Conservation (phyloP, 2,113 vertebrate genomes). For the Murina feae region DNA sequence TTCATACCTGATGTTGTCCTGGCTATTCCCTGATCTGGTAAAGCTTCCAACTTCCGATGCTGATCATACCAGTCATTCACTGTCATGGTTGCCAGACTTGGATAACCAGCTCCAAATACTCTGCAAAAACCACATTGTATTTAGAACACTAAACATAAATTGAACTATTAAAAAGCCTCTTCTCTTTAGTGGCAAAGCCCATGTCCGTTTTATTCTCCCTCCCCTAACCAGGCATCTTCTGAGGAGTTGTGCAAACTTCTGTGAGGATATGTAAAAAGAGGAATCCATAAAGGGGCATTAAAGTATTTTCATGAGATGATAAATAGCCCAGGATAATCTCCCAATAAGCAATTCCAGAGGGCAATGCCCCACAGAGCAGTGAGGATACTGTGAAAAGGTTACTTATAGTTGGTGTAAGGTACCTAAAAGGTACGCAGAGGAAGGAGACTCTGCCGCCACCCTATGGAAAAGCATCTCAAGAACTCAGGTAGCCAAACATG, state of each 20-base stretch:
- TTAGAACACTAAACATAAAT: conserved; percentile 46
- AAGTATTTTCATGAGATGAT: not conserved
- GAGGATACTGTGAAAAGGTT: not conserved
- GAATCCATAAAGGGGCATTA: not conserved
- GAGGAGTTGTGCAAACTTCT: not conserved
- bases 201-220: not conserved
- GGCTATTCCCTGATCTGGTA: conserved; percentile 84
- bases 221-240: not conserved
- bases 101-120: conserved; percentile 94
- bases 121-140: conserved; percentile 74
- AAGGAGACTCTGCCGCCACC: not conserved
- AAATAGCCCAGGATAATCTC: not conserved
- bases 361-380: not conserved
- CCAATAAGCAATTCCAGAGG: not conserved
- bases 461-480: not conserved
- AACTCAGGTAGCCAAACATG: not conserved
- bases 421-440: conserved; percentile 1
- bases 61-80: conserved; percentile 98
- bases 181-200: conserved; percentile 20
- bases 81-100: conserved; percentile 92
- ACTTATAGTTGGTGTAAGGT: not conserved
- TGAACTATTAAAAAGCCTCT: not conserved
- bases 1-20: conserved; percentile 77
- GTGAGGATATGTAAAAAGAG: not conserved
- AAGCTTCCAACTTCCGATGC: conserved; percentile 77